A percentile compares a stretch with the other conserved stretches of the same genome.
Evolutionary conservation across 1,140 invertebrate species (phyloP).

Genomic region (Heliothis virescens): DNA sequence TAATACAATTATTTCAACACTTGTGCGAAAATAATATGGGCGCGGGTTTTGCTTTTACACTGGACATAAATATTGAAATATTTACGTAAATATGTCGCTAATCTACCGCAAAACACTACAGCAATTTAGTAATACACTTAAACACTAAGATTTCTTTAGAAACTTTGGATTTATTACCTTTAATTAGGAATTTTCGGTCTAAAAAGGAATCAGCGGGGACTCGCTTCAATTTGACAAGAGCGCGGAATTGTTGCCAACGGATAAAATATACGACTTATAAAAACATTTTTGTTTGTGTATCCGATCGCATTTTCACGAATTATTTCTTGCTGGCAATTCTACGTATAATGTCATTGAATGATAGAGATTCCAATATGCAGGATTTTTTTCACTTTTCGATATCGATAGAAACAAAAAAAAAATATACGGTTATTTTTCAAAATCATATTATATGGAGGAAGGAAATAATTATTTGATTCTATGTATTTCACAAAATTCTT

Average conservation of each 20-base stretch:
- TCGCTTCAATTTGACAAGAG: constrained; percentile 45
- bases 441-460: too few relatives aligned
- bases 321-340: neutral
- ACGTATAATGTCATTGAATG: neutral
- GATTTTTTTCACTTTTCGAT: neutral
- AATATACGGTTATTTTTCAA: too few relatives aligned
- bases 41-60: constrained; percentile 37
- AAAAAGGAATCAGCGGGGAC: constrained; percentile 29
- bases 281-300: constrained; percentile 11
- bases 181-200: constrained; percentile 26
- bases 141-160: constrained; percentile 41
- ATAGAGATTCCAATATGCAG: constrained; percentile 1
- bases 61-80: constrained; percentile 40
- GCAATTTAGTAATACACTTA: constrained; percentile 29
- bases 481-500: too few relatives aligned
- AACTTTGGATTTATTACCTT: constrained; percentile 52
- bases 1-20: constrained; percentile 15
- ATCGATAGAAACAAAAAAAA: neutral
- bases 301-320: neutral
- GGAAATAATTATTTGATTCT: too few relatives aligned
- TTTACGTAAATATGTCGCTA: neutral
- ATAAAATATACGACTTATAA: constrained; percentile 5
- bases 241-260: neutral
- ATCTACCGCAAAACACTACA: neutral
- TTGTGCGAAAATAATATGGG: constrained; percentile 40